Conservation (phyloP, 2,113 vertebrate genomes). For the Caranx ignobilis region DNA sequence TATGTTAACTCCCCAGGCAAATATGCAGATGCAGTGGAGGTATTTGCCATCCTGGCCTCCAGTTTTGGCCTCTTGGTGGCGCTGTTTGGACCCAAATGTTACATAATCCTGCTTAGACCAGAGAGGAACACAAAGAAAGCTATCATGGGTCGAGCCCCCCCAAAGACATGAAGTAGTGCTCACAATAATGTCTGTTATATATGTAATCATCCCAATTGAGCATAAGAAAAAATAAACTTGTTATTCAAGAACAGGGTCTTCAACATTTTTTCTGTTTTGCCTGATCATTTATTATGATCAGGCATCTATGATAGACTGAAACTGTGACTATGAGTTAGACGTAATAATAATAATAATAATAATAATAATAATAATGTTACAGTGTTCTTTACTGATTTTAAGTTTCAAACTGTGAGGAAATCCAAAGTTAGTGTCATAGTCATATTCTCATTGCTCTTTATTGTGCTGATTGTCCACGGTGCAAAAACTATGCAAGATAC, state of each 20-base stretch:
- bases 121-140: conserved; percentile 80
- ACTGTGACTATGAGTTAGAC: background rate
- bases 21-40: conserved; percentile 79
- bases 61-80: conserved; percentile 79
- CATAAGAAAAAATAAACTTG: background rate
- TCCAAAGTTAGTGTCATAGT: too few relatives aligned
- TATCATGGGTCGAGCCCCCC: conserved; percentile 59
- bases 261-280: background rate
- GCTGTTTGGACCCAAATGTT: conserved; percentile 84
- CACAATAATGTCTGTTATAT: background rate
- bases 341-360: too few relatives aligned
- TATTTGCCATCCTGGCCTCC: conserved; percentile 84
- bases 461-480: too few relatives aligned
- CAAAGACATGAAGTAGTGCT: background rate
- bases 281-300: background rate
- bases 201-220: background rate
- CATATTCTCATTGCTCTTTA: too few relatives aligned
- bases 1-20: conserved; percentile 83
- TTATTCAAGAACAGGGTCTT: background rate
- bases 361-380: too few relatives aligned
- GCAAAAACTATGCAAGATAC: too few relatives aligned
- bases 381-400: too few relatives aligned
- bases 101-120: conserved; percentile 80
- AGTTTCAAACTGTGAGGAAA: too few relatives aligned
- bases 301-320: background rate